Percentiles rank a stretch among this genome's conserved stretches.
Conservation (phyloP, 2,888 invertebrate genomes). For the Phyto melanocephala region DNA sequence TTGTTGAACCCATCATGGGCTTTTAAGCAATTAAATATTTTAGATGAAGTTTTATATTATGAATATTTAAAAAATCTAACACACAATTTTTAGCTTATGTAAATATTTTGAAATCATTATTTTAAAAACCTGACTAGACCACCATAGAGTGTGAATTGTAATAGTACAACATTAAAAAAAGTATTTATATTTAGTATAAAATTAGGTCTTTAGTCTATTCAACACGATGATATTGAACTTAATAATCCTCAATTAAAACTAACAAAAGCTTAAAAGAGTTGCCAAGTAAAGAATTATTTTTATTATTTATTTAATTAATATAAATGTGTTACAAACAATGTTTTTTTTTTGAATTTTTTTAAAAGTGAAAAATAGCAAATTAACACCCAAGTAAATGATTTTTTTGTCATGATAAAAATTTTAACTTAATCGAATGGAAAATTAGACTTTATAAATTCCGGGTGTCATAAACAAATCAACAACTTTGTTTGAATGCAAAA, state of each 20-base stretch:
- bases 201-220: too few relatives aligned
- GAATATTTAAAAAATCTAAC: not conserved
- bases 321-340: not conserved
- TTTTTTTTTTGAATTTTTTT: not conserved
- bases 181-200: not conserved
- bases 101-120: not conserved
- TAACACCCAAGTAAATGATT: not conserved
- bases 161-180: not conserved
- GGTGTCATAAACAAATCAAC: not conserved
- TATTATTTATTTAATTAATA: not conserved
- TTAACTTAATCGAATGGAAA: not conserved
- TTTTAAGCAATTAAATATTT: not conserved
- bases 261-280: not conserved
- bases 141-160: not conserved
- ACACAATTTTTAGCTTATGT: not conserved
- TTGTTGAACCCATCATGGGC: not conserved
- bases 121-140: not conserved
- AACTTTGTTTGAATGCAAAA: not conserved
- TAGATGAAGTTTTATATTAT: not conserved
- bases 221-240: not conserved
- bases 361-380: not conserved
- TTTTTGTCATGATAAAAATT: not conserved
- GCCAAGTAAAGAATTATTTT: not conserved
- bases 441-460: not conserved
- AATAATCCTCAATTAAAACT: not conserved